A percentile compares a stretch with the other conserved stretches of the same genome.
Conservation (phyloP, 2,113 vertebrate species). For the Pelecanus crispus region DNA sequence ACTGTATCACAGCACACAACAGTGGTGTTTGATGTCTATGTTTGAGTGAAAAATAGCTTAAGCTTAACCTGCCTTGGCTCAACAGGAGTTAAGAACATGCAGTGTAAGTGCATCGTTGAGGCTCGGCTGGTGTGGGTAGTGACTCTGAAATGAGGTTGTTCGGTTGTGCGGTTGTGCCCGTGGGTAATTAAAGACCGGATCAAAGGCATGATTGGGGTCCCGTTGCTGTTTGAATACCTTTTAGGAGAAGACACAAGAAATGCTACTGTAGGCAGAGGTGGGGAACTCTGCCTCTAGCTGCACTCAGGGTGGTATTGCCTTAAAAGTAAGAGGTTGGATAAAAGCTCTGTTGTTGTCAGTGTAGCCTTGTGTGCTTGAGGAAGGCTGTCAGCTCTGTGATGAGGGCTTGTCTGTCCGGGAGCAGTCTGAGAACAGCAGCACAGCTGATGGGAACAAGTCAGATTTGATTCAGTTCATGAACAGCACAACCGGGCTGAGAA, state of each 20-base stretch:
- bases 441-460: neutral
- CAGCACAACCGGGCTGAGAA: neutral
- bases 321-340: neutral
- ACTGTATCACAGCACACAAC: neutral
- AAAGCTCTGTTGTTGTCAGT: neutral
- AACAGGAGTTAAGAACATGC: neutral
- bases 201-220: neutral
- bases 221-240: neutral
- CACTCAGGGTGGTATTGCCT: neutral
- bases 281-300: neutral
- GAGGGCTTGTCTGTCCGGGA: neutral
- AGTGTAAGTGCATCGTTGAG: fast-evolving
- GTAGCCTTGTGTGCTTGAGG: neutral
- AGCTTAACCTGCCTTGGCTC: neutral
- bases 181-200: neutral
- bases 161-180: neutral
- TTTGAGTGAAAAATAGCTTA: neutral
- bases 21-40: fast-evolving
- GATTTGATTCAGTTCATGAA: neutral
- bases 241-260: neutral
- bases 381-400: neutral
- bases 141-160: neutral
- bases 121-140: neutral
- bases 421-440: neutral
- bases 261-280: neutral